Conservation (phyloP, 2,888 invertebrate species). For the Ophion obscuratus region DNA sequence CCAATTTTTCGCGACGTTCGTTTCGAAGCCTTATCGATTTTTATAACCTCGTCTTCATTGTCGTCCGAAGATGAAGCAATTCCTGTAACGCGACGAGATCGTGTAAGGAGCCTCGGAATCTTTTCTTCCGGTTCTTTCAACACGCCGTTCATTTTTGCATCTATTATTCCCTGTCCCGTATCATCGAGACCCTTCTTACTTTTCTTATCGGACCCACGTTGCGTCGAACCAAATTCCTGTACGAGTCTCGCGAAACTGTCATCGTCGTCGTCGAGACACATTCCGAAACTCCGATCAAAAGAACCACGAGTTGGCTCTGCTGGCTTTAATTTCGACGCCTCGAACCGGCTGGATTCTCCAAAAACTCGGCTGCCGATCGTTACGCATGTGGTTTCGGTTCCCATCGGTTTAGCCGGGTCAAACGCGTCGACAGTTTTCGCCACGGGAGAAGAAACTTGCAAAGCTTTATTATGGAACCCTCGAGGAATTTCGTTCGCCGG, state of each 20-base stretch:
- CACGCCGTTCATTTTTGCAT: background rate
- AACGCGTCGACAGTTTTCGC: background rate
- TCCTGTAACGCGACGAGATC: background rate
- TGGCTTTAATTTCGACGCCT: background rate
- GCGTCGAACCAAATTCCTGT: background rate
- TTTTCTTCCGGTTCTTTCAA: background rate
- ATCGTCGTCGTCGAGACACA: slow-evolving; percentile 32
- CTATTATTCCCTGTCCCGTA: background rate
- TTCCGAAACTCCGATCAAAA: slow-evolving; percentile 5
- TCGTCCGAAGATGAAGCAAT: slow-evolving; percentile 27
- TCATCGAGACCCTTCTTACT: background rate
- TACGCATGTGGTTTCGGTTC: background rate
- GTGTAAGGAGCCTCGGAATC: background rate
- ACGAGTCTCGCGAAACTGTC: slow-evolving; percentile 23
- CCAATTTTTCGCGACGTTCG: background rate
- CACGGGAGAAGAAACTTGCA: background rate
- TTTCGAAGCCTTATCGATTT: background rate
- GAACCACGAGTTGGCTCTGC: background rate
- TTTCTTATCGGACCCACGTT: background rate
- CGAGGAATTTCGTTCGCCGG: background rate
- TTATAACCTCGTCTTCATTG: background rate
- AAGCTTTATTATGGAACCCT: background rate
- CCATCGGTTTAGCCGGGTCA: background rate
- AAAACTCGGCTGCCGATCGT: background rate
- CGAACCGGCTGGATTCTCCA: background rate